Conservation (phyloP, 2,113 vertebrate species). For the Elgaria multicarinata region DNA sequence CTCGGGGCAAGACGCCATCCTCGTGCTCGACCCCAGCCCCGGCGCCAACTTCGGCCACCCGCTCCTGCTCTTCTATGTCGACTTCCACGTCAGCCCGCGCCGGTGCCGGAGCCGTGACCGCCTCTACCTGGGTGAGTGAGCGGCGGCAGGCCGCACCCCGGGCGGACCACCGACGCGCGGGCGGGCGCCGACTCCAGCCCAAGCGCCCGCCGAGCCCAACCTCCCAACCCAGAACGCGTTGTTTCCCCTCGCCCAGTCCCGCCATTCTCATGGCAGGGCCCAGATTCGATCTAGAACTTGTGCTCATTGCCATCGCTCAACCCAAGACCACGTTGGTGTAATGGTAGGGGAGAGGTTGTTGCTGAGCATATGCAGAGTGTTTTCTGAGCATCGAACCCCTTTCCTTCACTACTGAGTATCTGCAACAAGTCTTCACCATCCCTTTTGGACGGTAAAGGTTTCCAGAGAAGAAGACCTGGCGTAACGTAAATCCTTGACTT, state of each 20-base stretch:
- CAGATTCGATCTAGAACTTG: neutral
- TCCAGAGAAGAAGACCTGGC: neutral
- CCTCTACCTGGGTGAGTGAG: conserved; percentile 79
- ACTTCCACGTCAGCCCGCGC: conserved; percentile 81
- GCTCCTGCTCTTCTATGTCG: conserved; percentile 80
- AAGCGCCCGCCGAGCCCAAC: too few species aligned
- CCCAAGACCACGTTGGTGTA: too few species aligned
- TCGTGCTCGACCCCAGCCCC: conserved; percentile 82
- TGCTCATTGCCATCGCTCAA: neutral
- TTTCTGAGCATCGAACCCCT: too few species aligned
- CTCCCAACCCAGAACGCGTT: neutral
- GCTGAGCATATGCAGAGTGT: neutral
- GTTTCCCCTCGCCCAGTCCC: neutral
- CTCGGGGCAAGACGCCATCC: conserved; percentile 76
- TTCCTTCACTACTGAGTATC: neutral
- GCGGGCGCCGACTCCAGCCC: neutral
- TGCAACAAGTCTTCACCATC: neutral
- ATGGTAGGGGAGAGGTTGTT: neutral
- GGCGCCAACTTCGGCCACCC: conserved; percentile 83
- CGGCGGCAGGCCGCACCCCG: neutral
- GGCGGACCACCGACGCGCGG: neutral
- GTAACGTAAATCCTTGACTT: neutral
- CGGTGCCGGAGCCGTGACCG: conserved; percentile 79
- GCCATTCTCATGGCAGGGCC: too few species aligned
- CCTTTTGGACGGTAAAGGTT: neutral